Base-by-base conservation (phyloP, 2,888 invertebrate genomes). In the Tubulanus polymorphus region DNA sequence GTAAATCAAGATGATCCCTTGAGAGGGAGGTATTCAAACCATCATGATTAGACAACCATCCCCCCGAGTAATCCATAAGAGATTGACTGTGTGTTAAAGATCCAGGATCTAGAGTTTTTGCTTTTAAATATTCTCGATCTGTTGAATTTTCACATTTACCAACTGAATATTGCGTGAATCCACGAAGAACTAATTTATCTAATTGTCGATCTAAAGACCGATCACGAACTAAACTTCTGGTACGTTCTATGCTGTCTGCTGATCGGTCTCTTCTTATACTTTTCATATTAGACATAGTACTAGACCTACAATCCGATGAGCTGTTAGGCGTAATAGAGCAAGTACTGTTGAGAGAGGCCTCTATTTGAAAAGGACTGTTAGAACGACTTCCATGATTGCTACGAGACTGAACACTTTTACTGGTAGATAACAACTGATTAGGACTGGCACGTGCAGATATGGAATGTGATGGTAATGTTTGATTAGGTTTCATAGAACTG, bases 141-240 rank as follows among this genome's bases (percentile, higher is more conserved):
- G 88, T 79, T 52, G 87, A 87, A 50, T 85, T 79, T 64, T 85
- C 85, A 73, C 86, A 80, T 8, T 47, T 29, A 5, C 20, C 12
- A 73, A 85, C 79, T 62, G 65, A 41, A 15, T 55, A 54, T 51
- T 63, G 30, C 64, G 62, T 56, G 59, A 48, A 54, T 56, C 27
- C 59, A 58, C n/a, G 30, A n/a, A 8, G 23, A 18, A 18, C 54
- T n/a, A 35, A 23, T 48, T 32, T 37, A 56, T 64, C 64, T 47
- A 61, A 63, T 37, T 74, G 72, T 51, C 76, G 68, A 49, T 79
- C 79, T 55, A 79, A 67, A 35, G 76, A 74, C 3, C 77, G 65
- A 54, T 79, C 79, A 51, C 75, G 67, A 51, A 63, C 56, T 35
- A 61, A 56, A 26, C 23, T 46, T 35, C 46, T 56, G 15, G 64